Evolutionary conservation across 2,888 invertebrate genomes (phyloP).

Genomic region (Eristalinus aeneus): DNA sequence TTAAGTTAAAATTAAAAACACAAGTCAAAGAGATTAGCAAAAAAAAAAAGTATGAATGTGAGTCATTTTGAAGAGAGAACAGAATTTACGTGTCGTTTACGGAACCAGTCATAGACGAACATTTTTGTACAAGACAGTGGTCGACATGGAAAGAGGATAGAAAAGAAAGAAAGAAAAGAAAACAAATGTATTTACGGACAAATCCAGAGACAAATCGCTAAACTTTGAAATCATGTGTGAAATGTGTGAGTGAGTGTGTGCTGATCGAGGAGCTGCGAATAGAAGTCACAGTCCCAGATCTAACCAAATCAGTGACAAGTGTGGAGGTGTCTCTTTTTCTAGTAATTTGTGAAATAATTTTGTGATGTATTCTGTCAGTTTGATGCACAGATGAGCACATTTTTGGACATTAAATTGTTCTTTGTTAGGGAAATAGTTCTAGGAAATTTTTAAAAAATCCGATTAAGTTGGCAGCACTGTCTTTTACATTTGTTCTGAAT

Average conservation of each 20-base stretch:
- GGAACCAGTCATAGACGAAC: slow-evolving; percentile 42
- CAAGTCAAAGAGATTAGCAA: neutral
- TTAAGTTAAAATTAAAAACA: slow-evolving; percentile 38
- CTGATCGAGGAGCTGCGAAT: neutral
- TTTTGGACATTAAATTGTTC: too few species aligned
- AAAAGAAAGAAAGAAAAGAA: slow-evolving; percentile 74
- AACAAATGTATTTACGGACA: slow-evolving; percentile 38
- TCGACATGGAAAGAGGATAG: slow-evolving; percentile 71
- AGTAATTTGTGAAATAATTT: too few species aligned
- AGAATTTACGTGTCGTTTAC: slow-evolving; percentile 9
- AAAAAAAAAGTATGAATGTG: neutral
- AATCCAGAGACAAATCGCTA: neutral
- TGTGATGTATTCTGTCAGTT: too few species aligned
- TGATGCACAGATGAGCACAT: too few species aligned
- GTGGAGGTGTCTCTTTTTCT: too few species aligned
- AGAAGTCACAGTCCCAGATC: neutral
- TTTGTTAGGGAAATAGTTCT: too few species aligned
- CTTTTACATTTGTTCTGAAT: too few species aligned
- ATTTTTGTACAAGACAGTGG: slow-evolving; percentile 41
- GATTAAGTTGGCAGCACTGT: too few species aligned
- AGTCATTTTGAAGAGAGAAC: neutral
- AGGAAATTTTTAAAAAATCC: too few species aligned
- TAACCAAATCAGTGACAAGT: neutral
- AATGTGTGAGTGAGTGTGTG: neutral
- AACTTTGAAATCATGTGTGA: neutral